Evolutionary conservation across 92 coral and sea anemone genomes (phyloP), one percentile per base, ranked within the genome.

Genomic region (Epizoanthus rinbou): DNA sequence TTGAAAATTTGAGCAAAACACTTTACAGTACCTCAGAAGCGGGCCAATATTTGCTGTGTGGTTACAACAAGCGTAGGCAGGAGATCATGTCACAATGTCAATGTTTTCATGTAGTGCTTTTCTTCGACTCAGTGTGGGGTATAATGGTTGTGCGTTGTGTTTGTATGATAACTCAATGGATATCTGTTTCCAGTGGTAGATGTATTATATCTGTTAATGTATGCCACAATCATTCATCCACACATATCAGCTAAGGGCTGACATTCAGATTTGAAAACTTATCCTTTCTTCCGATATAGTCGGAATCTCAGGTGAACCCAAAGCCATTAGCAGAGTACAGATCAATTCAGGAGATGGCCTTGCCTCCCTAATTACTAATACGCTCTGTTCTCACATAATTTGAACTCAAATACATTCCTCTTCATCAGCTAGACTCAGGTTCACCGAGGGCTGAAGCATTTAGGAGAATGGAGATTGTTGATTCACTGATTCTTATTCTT

Each of bases 51-150:
- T 50, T 9, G 54, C 54, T 50, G 54, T 47, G 13, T 47, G 54
- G 54, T 8, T 47, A 73, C 47, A 19, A 45, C n/a, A n/a, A n/a
- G n/a, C n/a, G n/a, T n/a, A n/a, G n/a, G 56, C 60, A 73, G 52
- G 10, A 59, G 21, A 73, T 73, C 16, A 21, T 21, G 71, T 35
- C 54, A 43, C 76, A 69, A 31, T 69, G 87, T 72, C 63, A 78
- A 66, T 75, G 90, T 83, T 87, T 83, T 87, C 80, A 31, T 67
- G 47, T 79, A 62, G 68, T 3, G 85, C 79, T 79, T 79, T 79
- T 53, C 85, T 67, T 79, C 70, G 33, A 83, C 85, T 37, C 72
- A 69, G 64, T 80, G 86, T 70, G 85, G 89, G 86, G 84, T 64
- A 28, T 28, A 22, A 64, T 64, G 25, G 79, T 59, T 57, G 62